Conservation (phyloP, 2,113 vertebrate genomes). For the Semicossyphus pulcher region DNA sequence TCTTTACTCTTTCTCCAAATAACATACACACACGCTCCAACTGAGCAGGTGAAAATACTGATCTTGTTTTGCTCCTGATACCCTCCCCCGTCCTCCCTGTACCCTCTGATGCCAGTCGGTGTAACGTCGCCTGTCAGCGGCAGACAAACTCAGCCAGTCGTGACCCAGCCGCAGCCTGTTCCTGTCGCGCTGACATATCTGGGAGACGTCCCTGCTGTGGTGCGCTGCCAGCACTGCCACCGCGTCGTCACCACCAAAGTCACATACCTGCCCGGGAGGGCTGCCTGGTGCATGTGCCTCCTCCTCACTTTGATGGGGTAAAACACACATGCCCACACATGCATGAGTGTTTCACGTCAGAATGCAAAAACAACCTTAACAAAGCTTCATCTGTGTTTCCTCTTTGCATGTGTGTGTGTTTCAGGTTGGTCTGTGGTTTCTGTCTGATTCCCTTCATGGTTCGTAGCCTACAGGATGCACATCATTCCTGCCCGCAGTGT, state of each 20-base stretch:
- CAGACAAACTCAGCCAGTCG: not conserved
- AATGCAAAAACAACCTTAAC: fast-evolving
- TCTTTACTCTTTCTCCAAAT: not conserved
- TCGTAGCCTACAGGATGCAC: conserved; percentile 31
- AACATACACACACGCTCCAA: not conserved
- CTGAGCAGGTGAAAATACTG: too few species aligned
- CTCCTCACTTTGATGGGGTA: conserved; percentile 52
- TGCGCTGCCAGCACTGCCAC: conserved; percentile 58
- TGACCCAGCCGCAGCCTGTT: conserved; percentile 37
- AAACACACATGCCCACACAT: conserved; percentile 17
- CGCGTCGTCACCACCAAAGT: conserved; percentile 50
- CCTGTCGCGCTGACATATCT: conserved; percentile 13
- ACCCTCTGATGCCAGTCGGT: conserved; percentile 27
- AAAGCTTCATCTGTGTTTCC: not conserved
- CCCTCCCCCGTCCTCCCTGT: not conserved
- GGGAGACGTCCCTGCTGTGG: conserved; percentile 20
- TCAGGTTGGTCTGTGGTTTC: conserved; percentile 72
- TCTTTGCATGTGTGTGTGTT: conserved; percentile 17
- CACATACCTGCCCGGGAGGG: not conserved
- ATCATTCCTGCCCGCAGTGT: conserved; percentile 72
- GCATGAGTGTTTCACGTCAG: not conserved
- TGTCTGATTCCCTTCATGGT: conserved; percentile 69
- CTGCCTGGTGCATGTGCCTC: conserved; percentile 52
- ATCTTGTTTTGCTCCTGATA: not conserved
- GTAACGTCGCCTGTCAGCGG: not conserved